Conservation (phyloP, 2,113 vertebrate species). For the Strigops habroptila region DNA sequence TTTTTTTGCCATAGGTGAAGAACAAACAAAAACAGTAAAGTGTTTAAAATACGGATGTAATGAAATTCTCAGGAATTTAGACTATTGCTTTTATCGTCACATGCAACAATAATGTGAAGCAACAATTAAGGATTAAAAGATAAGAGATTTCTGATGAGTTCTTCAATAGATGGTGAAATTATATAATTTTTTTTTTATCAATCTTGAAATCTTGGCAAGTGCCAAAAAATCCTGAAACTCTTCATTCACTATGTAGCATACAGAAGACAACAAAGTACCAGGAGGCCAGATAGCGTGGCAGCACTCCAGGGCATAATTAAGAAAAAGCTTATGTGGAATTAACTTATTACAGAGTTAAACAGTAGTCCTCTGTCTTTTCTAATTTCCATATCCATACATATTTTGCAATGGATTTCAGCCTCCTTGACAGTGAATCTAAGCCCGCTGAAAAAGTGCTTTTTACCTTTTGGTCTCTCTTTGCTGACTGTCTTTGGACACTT, state of each 20-base stretch:
- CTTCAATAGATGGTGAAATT: background rate
- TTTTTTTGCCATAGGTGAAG: background rate
- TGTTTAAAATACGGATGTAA: background rate
- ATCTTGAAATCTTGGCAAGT: background rate
- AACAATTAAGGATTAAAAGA: background rate
- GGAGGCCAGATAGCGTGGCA: background rate
- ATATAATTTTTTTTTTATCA: background rate
- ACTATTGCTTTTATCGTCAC: background rate
- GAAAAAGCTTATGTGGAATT: background rate
- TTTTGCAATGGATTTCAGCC: background rate
- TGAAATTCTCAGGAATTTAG: background rate
- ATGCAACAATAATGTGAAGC: background rate
- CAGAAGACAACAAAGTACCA: background rate
- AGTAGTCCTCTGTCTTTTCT: background rate
- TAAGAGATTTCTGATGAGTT: background rate
- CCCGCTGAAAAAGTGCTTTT: background rate
- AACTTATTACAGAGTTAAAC: background rate
- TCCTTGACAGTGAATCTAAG: background rate
- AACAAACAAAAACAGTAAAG: background rate
- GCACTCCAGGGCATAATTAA: background rate
- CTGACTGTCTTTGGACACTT: background rate
- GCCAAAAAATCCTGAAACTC: background rate
- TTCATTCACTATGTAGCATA: background rate
- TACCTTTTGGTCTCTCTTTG: background rate
- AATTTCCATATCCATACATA: background rate